These are phyloP conservation scores for Pseudomyrmex sp. DNA, from an alignment of 1,140 invertebrate species.

Conservation along the genomic window DNA sequence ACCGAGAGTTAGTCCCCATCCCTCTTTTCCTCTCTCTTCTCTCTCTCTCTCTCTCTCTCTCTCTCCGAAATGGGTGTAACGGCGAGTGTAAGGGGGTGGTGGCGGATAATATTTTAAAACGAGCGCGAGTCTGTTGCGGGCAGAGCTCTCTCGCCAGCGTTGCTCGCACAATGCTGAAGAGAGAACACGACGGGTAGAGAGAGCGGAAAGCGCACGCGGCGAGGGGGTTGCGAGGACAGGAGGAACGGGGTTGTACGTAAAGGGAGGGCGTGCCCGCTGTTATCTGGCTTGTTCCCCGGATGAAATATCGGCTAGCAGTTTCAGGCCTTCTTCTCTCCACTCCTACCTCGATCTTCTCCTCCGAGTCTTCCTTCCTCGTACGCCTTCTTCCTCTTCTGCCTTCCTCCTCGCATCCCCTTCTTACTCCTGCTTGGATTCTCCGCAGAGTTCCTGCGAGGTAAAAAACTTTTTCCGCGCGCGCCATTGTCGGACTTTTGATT, in stretches of 20 bases:
- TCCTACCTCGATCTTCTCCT: slow-evolving; percentile 60
- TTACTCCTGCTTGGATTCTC: slow-evolving; percentile 23
- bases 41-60: slow-evolving; percentile 39
- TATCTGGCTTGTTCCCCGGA: slow-evolving; percentile 82
- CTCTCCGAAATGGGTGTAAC: slow-evolving; percentile 70
- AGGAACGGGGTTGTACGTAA: slow-evolving; percentile 62
- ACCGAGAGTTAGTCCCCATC: slow-evolving; percentile 36
- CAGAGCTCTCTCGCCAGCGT: slow-evolving; percentile 68
- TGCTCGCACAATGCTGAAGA: slow-evolving; percentile 66
- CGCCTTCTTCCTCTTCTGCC: slow-evolving; percentile 59
- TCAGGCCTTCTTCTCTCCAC: slow-evolving; percentile 77
- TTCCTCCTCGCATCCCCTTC: slow-evolving; percentile 13
- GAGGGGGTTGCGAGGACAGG: slow-evolving; percentile 53
- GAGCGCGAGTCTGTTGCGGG: slow-evolving; percentile 79
- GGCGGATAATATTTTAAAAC: slow-evolving; percentile 82
- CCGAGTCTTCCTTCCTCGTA: slow-evolving; percentile 69
- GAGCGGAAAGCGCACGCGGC: slow-evolving; percentile 46
- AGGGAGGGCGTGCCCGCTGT: slow-evolving; percentile 80
- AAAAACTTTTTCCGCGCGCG: slow-evolving; percentile 51
- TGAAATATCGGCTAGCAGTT: slow-evolving; percentile 84
- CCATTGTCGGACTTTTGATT: slow-evolving; percentile 56
- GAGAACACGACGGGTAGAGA: slow-evolving; percentile 55
- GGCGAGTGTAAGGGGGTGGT: slow-evolving; percentile 62
- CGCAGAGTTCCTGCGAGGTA: slow-evolving; percentile 12
- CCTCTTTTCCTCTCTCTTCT: slow-evolving; percentile 32